Evolutionary conservation across 2,888 invertebrate genomes (phyloP).

Genomic region (Xestia ashworthii): DNA sequence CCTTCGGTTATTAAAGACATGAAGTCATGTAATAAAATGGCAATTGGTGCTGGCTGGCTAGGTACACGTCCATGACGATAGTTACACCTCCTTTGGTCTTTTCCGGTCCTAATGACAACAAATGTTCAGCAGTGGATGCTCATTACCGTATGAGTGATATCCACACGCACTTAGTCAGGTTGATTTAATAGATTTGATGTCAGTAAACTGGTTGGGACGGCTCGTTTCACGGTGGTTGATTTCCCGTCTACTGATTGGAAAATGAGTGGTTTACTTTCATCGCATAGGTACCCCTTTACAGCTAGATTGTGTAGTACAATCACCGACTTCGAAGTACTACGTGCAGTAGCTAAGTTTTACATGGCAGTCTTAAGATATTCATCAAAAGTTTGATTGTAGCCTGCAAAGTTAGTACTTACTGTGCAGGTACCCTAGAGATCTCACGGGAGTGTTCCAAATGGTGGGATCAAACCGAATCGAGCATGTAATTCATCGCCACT

Average conservation of each 20-base stretch:
- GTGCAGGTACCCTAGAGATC: background rate
- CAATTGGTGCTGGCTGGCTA: background rate
- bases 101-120: background rate
- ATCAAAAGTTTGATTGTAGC: background rate
- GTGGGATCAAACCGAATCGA: background rate
- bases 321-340: background rate
- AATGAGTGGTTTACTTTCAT: slow-evolving; percentile 35
- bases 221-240: slow-evolving; percentile 49
- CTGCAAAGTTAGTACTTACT: background rate
- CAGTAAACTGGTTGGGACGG: slow-evolving; percentile 29
- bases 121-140: background rate
- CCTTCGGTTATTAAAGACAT: background rate
- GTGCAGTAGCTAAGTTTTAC: background rate
- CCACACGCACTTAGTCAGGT: background rate
- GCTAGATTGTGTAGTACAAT: slow-evolving; percentile 1
- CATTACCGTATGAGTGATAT: slow-evolving; percentile 8
- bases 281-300: background rate
- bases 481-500: background rate
- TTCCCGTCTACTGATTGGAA: slow-evolving; percentile 30
- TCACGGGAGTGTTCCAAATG: background rate
- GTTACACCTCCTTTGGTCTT: background rate
- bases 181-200: slow-evolving; percentile 34
- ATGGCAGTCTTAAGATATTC: background rate
- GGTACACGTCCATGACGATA: background rate
- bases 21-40: background rate